Conservation (phyloP, 37 sponge, comb jelly and placozoan species). For the Oopsacas minuta region DNA sequence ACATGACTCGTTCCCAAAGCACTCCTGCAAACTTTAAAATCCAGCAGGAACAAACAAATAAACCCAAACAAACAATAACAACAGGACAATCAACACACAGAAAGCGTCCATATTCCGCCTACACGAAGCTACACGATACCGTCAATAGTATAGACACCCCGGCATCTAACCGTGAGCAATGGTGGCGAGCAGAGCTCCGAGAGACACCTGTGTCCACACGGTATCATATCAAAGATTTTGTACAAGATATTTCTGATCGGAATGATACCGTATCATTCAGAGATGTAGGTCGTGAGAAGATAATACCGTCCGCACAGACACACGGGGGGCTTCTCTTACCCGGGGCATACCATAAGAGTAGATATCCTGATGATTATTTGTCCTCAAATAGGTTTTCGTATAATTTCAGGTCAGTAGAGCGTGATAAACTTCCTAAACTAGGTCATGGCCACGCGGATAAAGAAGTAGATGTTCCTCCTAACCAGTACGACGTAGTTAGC, state of each 20-base stretch:
- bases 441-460: constrained; percentile 18
- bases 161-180: neutral
- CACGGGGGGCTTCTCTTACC: neutral
- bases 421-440: constrained; percentile 9
- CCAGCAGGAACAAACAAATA: neutral
- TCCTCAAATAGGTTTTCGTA: neutral
- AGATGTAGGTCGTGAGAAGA: neutral
- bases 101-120: neutral
- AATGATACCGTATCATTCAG: neutral
- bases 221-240: constrained; percentile 9
- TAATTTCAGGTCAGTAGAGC: neutral
- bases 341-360: neutral
- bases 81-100: neutral
- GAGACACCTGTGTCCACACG: neutral
- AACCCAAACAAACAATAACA: neutral
- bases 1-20: neutral
- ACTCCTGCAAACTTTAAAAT: neutral
- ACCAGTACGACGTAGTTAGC: neutral
- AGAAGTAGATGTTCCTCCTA: constrained; percentile 10
- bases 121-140: neutral
- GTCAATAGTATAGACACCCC: constrained; percentile 2
- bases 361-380: neutral
- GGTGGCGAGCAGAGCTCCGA: neutral
- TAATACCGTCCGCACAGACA: neutral
- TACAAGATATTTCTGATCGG: neutral